A percentile compares a stretch with the other conserved stretches of the same genome.
Conservation (phyloP, 2,888 invertebrate genomes). For the Synanthedon formicaeformis region DNA sequence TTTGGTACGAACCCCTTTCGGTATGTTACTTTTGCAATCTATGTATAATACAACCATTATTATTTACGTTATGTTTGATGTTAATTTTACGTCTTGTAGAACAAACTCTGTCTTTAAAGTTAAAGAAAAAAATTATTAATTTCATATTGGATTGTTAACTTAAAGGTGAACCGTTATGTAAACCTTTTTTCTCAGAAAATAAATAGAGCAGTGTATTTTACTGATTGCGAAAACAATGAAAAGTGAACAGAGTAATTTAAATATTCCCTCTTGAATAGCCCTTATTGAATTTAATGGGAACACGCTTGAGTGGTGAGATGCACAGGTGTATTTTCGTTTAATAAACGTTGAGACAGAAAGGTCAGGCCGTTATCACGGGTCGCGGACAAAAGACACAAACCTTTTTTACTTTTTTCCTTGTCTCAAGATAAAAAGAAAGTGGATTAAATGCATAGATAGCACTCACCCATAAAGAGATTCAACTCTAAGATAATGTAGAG, state of each 20-base stretch:
- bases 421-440: slow-evolving; percentile 57
- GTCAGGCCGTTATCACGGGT: slow-evolving; percentile 42
- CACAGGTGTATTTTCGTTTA: slow-evolving; percentile 55
- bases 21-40: too few relatives aligned
- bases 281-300: slow-evolving; percentile 48
- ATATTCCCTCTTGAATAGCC: slow-evolving; percentile 28
- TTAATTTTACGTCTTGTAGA: too few relatives aligned
- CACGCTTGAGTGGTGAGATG: slow-evolving; percentile 31
- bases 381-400: slow-evolving; percentile 46
- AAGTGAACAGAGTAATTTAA: neutral
- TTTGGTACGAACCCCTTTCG: too few relatives aligned
- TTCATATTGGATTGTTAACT: too few relatives aligned
- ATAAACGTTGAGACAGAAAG: slow-evolving; percentile 44
- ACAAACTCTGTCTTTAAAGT: too few relatives aligned
- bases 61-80: too few relatives aligned
- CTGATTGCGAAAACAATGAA: neutral
- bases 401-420: slow-evolving; percentile 42
- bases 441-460: slow-evolving; percentile 64
- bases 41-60: too few relatives aligned
- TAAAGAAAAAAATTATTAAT: too few relatives aligned
- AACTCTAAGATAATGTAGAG: slow-evolving; percentile 33
- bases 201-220: neutral
- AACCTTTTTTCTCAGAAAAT: neutral
- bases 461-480: slow-evolving; percentile 47
- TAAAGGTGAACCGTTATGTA: too few relatives aligned